Conservation (phyloP, 2,797 vertebrate species). For the Meriones psammophilus region DNA sequence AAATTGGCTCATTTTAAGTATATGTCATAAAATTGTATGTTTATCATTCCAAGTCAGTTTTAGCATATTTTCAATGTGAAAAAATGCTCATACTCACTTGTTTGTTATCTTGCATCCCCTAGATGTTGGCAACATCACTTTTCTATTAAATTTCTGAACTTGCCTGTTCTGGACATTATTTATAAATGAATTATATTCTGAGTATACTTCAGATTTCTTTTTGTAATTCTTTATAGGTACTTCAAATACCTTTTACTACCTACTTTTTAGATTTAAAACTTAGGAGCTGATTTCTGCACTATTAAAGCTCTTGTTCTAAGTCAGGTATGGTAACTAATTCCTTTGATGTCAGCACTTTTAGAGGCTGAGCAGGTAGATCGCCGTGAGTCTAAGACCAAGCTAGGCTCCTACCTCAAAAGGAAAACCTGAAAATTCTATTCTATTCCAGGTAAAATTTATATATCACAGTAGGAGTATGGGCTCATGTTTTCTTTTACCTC, state of each 20-base stretch:
- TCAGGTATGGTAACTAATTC: neutral
- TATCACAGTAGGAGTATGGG: neutral
- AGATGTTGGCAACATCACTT: neutral
- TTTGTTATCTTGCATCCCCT: neutral
- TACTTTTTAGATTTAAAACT: slow-evolving; percentile 17
- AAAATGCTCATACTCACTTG: neutral
- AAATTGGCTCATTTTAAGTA: neutral
- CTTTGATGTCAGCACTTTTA: neutral
- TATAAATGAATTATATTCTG: slow-evolving; percentile 2
- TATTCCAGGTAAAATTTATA: slow-evolving; percentile 12
- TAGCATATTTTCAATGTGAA: neutral
- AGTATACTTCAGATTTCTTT: neutral
- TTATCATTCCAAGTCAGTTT: neutral
- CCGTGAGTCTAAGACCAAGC: neutral
- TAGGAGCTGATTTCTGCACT: neutral
- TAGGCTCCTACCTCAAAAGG: neutral
- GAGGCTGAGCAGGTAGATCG: neutral
- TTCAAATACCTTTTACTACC: neutral
- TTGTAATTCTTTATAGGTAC: neutral
- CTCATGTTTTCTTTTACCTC: slow-evolving; percentile 15
- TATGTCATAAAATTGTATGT: neutral
- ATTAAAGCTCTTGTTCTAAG: neutral
- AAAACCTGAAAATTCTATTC: neutral
- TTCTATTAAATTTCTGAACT: slow-evolving; percentile 7
- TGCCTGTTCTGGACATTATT: slow-evolving; percentile 33